Evolutionary conservation across 2,797 vertebrate species (phyloP).

Genomic region (Cyprinodon diabolis): DNA sequence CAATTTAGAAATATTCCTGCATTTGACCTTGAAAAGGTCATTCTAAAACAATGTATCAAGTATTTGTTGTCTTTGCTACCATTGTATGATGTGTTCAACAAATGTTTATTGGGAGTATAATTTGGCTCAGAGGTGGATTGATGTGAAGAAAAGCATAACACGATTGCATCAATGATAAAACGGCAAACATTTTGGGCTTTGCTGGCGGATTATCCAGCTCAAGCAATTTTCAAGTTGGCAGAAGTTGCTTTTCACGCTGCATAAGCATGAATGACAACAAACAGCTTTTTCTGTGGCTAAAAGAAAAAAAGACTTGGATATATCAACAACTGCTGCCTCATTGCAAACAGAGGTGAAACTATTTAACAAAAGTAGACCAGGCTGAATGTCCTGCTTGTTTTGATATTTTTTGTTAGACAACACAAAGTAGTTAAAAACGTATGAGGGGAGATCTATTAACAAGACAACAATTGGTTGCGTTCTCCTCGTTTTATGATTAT

Average conservation of each 20-base stretch:
- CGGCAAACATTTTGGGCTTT: constrained; percentile 18
- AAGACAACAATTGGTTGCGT: neutral
- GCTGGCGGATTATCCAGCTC: constrained; percentile 39
- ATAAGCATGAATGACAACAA: constrained; percentile 30
- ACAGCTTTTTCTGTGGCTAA: constrained; percentile 16
- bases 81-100: neutral
- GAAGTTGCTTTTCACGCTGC: constrained; percentile 32
- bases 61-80: neutral
- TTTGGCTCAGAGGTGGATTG: constrained; percentile 15
- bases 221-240: constrained; percentile 22
- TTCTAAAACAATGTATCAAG: neutral
- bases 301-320: constrained; percentile 5
- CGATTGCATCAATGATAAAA: constrained; percentile 20
- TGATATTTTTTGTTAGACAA: neutral
- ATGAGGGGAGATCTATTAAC: neutral
- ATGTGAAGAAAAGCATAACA: constrained; percentile 4
- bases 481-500: neutral
- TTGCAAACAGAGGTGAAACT: constrained; percentile 22
- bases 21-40: neutral
- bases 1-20: constrained; percentile 23
- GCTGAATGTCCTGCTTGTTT: neutral
- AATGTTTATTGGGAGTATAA: neutral
- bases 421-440: neutral
- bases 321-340: constrained; percentile 12
- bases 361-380: neutral